Percentiles rank a stretch among this genome's conserved stretches.
phyloP scores from a whole-genome alignment of 2,797 vertebrate species.

The Lacerta agilis region DNA sequence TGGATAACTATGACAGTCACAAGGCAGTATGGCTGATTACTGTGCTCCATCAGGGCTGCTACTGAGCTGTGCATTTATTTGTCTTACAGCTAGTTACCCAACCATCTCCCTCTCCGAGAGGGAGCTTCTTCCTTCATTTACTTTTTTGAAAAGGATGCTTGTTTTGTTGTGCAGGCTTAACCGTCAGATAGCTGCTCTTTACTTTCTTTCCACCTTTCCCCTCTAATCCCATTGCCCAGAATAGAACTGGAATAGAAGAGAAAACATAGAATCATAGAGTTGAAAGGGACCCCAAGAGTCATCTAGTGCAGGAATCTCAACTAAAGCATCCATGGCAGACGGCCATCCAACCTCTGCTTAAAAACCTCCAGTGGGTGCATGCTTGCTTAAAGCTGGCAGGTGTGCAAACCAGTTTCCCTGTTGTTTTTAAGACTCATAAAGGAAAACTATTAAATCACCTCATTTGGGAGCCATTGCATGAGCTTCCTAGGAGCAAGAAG shows the following conservation, averaged over 20 bases:
- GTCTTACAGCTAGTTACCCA: neutral
- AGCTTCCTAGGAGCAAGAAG: neutral
- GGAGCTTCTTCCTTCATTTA: neutral
- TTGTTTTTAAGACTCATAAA: neutral
- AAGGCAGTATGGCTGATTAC: neutral
- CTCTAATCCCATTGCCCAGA: neutral
- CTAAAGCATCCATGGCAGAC: no score
- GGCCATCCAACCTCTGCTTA: no score
- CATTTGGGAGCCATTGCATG: neutral
- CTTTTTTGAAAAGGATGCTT: neutral
- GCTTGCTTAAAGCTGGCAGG: neutral
- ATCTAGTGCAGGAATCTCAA: no score
- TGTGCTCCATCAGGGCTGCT: neutral
- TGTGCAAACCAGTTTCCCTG: neutral
- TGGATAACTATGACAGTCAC: neutral
- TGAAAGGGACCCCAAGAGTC: no score
- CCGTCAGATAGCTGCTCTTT: neutral
- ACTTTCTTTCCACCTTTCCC: neutral
- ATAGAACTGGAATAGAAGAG: no score
- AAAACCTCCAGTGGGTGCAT: neutral
- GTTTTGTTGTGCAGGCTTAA: neutral
- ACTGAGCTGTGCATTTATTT: neutral
- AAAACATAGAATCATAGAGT: no score
- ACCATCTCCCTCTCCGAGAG: neutral
- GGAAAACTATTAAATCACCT: neutral